These are phyloP conservation scores for Pseudomyrmex dendroicus DNA, from an alignment of 1,140 invertebrate genomes.

Conservation along the genomic window DNA sequence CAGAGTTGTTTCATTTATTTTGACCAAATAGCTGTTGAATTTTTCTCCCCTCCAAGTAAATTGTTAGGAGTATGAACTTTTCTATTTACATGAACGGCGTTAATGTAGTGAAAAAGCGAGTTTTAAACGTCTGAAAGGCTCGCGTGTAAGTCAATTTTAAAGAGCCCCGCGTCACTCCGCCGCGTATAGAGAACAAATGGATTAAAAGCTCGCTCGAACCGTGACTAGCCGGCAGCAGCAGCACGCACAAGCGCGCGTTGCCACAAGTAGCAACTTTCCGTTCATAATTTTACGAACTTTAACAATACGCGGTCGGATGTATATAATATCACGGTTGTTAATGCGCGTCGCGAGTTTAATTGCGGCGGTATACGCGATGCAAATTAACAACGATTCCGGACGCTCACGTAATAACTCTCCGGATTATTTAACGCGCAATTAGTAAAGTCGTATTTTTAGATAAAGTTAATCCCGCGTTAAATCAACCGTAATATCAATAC, in stretches of 20 bases:
- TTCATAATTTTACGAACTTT: conserved; percentile 24
- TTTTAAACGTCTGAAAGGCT: conserved; percentile 12
- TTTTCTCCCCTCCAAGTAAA: background rate
- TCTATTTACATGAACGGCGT: background rate
- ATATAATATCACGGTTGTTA: conserved; percentile 25
- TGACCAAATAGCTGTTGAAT: background rate
- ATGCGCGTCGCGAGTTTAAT: conserved; percentile 45
- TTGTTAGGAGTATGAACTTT: conserved; percentile 1
- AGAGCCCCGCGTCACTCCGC: background rate
- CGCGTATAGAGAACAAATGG: background rate
- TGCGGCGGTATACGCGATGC: conserved; percentile 45
- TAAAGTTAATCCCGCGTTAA: conserved; percentile 51
- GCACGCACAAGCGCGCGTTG: too few relatives aligned
- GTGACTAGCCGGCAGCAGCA: background rate
- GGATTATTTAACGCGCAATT: conserved; percentile 67
- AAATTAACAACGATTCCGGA: conserved; percentile 59
- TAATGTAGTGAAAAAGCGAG: conserved; percentile 1
- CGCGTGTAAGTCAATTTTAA: conserved; percentile 24
- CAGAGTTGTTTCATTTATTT: background rate
- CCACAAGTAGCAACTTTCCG: conserved; percentile 28
- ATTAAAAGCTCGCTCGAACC: conserved; percentile 19
- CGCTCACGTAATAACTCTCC: conserved; percentile 55
- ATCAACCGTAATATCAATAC: conserved; percentile 51
- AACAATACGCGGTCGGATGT: conserved; percentile 15
- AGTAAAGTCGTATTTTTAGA: conserved; percentile 51